Conservation (phyloP, 2,888 invertebrate species). For the Tetragnatha montana region DNA sequence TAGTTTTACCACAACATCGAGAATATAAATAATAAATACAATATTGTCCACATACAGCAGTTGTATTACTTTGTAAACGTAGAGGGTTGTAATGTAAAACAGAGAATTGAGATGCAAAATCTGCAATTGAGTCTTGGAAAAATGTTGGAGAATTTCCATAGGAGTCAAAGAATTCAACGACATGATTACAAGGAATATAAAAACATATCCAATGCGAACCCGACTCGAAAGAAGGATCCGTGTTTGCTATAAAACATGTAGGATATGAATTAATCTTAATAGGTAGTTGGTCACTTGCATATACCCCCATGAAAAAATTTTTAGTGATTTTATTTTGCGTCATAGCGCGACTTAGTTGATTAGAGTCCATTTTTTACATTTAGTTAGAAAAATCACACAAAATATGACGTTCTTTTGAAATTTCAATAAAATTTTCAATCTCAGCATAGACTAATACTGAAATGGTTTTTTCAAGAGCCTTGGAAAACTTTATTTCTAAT, state of each 20-base stretch:
- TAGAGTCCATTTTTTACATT: slow-evolving; percentile 33
- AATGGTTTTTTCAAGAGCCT: too few species aligned
- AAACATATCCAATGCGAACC: too few species aligned
- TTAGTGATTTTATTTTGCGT: background rate
- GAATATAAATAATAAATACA: too few species aligned
- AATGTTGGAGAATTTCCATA: slow-evolving; percentile 36
- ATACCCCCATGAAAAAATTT: slow-evolving; percentile 23
- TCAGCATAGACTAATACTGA: too few species aligned
- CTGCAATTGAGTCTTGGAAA: slow-evolving; percentile 9
- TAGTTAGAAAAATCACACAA: slow-evolving; percentile 37
- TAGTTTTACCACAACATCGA: too few species aligned
- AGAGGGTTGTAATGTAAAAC: slow-evolving; percentile 12
- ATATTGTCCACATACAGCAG: too few species aligned
- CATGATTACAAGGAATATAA: slow-evolving; percentile 11
- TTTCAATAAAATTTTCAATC: too few species aligned
- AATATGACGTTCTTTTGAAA: slow-evolving; percentile 53
- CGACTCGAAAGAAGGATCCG: slow-evolving; percentile 46
- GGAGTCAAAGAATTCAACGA: slow-evolving; percentile 54
- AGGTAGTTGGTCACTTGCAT: slow-evolving; percentile 34
- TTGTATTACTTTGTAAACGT: slow-evolving; percentile 17
- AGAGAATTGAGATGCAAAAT: background rate
- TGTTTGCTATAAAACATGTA: slow-evolving; percentile 28
- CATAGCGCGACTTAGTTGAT: slow-evolving; percentile 5
- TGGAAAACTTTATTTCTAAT: too few species aligned
- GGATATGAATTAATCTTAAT: background rate